Evolutionary conservation across 2,888 invertebrate genomes (phyloP).

Genomic region (Leucoma salicis): DNA sequence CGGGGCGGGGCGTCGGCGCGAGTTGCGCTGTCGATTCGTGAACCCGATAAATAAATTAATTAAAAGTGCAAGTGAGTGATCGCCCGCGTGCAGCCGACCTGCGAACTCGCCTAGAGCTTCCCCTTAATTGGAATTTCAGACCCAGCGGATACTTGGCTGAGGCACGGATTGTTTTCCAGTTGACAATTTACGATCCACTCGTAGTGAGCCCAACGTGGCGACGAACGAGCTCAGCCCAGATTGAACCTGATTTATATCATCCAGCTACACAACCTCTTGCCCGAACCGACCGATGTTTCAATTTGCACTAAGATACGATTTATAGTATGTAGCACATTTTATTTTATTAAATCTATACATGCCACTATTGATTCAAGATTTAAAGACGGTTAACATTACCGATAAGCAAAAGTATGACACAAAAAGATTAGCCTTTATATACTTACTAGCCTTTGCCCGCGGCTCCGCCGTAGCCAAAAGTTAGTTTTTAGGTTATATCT

Average conservation of each 20-base stretch:
- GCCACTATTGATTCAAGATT: too few relatives aligned
- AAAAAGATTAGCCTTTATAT: too few relatives aligned
- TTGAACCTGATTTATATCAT: constrained; percentile 48
- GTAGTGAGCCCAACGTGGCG: constrained; percentile 35
- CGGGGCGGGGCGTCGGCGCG: constrained; percentile 73
- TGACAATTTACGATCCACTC: constrained; percentile 45
- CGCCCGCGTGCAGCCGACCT: constrained; percentile 68
- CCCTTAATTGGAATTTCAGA: constrained; percentile 75
- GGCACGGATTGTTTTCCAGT: constrained; percentile 54
- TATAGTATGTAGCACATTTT: constrained; percentile 10
- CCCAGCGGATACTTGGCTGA: constrained; percentile 49
- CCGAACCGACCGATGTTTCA: constrained; percentile 35
- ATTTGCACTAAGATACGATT: constrained; percentile 20
- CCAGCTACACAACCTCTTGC: constrained; percentile 34
- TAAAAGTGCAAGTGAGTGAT: constrained; percentile 83
- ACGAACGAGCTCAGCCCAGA: constrained; percentile 38
- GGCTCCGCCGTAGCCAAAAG: too few relatives aligned
- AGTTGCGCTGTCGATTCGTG: constrained; percentile 80
- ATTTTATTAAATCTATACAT: constrained; percentile 6
- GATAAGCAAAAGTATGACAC: too few relatives aligned
- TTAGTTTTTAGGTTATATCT: too few relatives aligned
- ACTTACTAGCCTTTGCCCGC: too few relatives aligned
- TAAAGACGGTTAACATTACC: too few relatives aligned
- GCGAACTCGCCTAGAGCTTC: constrained; percentile 64
- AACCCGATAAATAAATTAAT: constrained; percentile 83